Conservation (phyloP, 2,888 invertebrate species). For the Oscheius sp. region DNA sequence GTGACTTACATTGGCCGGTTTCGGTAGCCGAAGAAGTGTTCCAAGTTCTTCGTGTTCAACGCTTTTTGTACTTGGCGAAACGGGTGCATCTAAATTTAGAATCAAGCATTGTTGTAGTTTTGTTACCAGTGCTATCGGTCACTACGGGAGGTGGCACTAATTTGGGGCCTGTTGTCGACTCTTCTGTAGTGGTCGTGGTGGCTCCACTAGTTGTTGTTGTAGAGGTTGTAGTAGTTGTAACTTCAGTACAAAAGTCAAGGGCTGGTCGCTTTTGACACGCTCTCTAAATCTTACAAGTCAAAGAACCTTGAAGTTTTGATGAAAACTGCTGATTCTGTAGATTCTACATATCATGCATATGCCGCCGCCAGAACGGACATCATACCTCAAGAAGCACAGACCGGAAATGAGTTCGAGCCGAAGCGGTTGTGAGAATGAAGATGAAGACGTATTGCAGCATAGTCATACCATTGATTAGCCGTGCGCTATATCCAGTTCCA, state of each 20-base stretch:
- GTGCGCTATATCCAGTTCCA: slow-evolving; percentile 24
- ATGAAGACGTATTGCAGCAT: slow-evolving; percentile 24
- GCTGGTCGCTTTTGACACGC: slow-evolving; percentile 52
- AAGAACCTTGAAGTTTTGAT: not conserved
- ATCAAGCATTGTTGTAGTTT: not conserved
- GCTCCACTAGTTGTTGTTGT: slow-evolving; percentile 17
- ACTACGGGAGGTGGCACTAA: slow-evolving; percentile 25
- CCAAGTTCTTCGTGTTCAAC: slow-evolving; percentile 28
- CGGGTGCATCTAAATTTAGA: no score
- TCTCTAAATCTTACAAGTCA: slow-evolving; percentile 40
- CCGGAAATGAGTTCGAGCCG: slow-evolving; percentile 40
- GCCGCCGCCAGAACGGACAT: not conserved
- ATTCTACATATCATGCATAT: not conserved
- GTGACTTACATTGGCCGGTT: slow-evolving; percentile 21
- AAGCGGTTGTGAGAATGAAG: slow-evolving; percentile 9
- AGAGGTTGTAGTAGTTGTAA: slow-evolving; percentile 14
- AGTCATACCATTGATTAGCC: slow-evolving; percentile 10
- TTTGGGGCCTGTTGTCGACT: not conserved
- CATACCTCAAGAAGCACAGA: slow-evolving; percentile 50
- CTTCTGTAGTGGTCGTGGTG: slow-evolving; percentile 1
- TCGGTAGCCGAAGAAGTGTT: slow-evolving; percentile 37
- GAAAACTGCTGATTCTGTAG: not conserved
- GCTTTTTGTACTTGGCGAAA: not conserved
- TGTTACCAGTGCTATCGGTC: not conserved
- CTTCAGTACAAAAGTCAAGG: slow-evolving; percentile 45